Conservation (phyloP, 1,140 invertebrate genomes). For the Teleopsis dalmanni region DNA sequence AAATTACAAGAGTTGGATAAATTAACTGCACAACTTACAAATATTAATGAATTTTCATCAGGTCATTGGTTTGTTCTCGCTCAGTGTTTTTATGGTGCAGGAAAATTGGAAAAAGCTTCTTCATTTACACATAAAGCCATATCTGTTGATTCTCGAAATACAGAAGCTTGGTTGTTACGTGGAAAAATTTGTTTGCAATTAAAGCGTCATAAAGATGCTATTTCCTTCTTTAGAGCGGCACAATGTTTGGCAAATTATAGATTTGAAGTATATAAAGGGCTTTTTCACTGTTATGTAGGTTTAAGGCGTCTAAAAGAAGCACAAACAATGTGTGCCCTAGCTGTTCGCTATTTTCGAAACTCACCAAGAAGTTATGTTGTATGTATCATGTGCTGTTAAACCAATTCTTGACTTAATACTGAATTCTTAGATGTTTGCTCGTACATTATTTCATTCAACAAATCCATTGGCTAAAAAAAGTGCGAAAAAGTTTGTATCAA, state of each 20-base stretch:
- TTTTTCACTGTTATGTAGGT: conserved; percentile 28
- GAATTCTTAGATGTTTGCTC: conserved; percentile 24
- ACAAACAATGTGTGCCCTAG: conserved; percentile 24
- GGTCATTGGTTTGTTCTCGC: conserved; percentile 59
- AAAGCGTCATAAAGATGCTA: conserved; percentile 61
- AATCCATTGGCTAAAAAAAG: conserved; percentile 18
- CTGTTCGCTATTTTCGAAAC: conserved; percentile 26
- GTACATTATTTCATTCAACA: conserved; percentile 19
- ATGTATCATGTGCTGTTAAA: neutral
- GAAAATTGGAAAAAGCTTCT: conserved; percentile 52
- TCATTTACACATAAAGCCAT: conserved; percentile 55
- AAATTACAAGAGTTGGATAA: conserved; percentile 47
- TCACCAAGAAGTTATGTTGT: conserved; percentile 30
- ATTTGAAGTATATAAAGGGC: conserved; percentile 36
- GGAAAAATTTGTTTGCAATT: conserved; percentile 59
- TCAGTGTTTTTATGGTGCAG: conserved; percentile 50
- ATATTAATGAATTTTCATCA: conserved; percentile 46
- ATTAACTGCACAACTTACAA: conserved; percentile 42
- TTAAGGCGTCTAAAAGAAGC: conserved; percentile 30
- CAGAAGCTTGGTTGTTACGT: conserved; percentile 65
- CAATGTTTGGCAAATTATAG: conserved; percentile 50
- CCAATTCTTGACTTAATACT: neutral
- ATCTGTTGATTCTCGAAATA: conserved; percentile 47
- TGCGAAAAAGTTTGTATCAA: conserved; percentile 28
- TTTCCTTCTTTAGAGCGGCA: conserved; percentile 60